phyloP scores from a whole-genome alignment of 2,888 invertebrate species.

The Dryocosmus kuriphilus region DNA sequence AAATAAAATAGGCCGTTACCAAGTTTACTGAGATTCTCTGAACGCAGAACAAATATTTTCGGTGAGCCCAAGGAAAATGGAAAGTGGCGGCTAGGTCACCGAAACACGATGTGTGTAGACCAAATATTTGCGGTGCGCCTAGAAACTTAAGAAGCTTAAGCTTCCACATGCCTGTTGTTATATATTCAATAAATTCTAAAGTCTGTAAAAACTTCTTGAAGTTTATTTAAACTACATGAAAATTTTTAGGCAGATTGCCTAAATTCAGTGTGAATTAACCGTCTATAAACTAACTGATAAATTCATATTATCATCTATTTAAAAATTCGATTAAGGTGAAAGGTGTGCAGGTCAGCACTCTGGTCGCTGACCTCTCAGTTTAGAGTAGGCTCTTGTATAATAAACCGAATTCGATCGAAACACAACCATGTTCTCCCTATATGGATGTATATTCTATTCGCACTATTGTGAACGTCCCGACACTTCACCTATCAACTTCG shows the following conservation, averaged over 20 bases:
- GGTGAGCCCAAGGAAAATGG: too few relatives aligned
- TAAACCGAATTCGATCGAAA: conserved; percentile 76
- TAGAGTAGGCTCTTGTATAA: conserved; percentile 72
- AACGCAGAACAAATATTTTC: too few relatives aligned
- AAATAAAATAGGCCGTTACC: too few relatives aligned
- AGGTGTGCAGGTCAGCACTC: conserved; percentile 65
- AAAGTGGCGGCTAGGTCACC: too few relatives aligned
- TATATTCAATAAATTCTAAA: not conserved
- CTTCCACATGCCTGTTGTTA: not conserved
- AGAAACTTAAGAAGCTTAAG: not conserved
- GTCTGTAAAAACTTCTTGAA: not conserved
- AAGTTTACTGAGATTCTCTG: too few relatives aligned
- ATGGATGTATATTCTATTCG: conserved; percentile 37
- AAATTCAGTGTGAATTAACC: not conserved
- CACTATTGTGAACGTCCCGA: conserved; percentile 28
- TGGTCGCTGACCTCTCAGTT: conserved; percentile 76
- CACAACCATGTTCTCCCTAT: conserved; percentile 55
- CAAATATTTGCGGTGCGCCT: too few relatives aligned
- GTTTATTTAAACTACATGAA: not conserved
- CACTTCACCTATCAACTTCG: conserved; percentile 32
- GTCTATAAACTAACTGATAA: not conserved
- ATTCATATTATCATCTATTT: conserved; percentile 11
- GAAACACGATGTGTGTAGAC: too few relatives aligned
- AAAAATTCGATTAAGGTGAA: conserved; percentile 61
- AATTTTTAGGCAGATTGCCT: not conserved